Conservation (phyloP, 1,140 invertebrate species). For the Tribolium castaneum region DNA sequence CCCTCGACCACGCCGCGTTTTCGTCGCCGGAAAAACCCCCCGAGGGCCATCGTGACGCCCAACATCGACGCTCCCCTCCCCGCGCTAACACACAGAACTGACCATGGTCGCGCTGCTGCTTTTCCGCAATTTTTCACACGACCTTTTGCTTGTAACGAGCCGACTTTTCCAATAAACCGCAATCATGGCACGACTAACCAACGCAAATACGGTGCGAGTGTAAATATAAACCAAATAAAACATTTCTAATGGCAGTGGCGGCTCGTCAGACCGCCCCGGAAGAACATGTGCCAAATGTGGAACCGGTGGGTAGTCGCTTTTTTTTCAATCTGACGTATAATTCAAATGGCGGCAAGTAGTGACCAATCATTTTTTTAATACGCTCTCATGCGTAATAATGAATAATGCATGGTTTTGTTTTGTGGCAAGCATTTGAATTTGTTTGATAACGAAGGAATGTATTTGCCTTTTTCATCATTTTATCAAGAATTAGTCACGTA, state of each 20-base stretch:
- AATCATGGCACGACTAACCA: slow-evolving; percentile 40
- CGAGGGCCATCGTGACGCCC: slow-evolving; percentile 51
- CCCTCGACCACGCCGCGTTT: slow-evolving; percentile 49
- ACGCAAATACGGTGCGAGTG: slow-evolving; percentile 40
- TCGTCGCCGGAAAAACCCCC: slow-evolving; percentile 54
- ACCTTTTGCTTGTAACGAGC: slow-evolving; percentile 4
- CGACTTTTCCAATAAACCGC: slow-evolving; percentile 43
- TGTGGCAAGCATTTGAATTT: neutral
- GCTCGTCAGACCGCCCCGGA: slow-evolving; percentile 1
- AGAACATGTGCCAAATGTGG: neutral
- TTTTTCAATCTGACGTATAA: neutral
- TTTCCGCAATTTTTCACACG: slow-evolving; percentile 36
- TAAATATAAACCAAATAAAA: slow-evolving; percentile 56
- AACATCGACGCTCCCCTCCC: neutral
- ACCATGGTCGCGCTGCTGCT: neutral
- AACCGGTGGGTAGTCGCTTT: neutral
- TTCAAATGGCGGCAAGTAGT: neutral
- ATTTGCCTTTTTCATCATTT: neutral
- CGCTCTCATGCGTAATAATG: neutral
- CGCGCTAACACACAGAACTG: slow-evolving; percentile 4
- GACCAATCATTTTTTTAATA: neutral
- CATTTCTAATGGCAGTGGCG: slow-evolving; percentile 51
- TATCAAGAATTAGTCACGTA: neutral
- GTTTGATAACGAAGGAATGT: neutral
- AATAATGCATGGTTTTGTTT: neutral